Evolutionary conservation across 2,888 invertebrate species (phyloP).

Genomic region (Epistrophe grossulariae): DNA sequence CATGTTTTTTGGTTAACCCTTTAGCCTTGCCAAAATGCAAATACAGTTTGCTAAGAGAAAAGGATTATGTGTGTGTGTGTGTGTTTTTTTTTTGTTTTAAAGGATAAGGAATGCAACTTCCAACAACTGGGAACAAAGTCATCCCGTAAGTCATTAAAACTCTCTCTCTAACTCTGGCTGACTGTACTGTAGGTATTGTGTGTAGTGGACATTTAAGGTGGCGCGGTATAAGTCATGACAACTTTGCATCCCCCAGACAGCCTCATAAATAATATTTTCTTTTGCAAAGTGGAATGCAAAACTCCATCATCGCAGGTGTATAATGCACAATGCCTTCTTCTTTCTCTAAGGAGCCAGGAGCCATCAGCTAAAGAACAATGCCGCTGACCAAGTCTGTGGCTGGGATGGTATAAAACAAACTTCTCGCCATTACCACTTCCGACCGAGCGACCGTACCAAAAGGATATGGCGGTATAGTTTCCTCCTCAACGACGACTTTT

Average conservation of each 20-base stretch:
- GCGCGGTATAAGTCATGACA: slow-evolving; percentile 65
- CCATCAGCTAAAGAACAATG: slow-evolving; percentile 63
- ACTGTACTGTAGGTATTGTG: slow-evolving; percentile 18
- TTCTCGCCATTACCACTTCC: slow-evolving; percentile 43
- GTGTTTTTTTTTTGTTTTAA: too few species aligned
- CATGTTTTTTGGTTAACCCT: slow-evolving; percentile 49
- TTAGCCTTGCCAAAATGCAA: slow-evolving; percentile 36
- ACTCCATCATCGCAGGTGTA: slow-evolving; percentile 57
- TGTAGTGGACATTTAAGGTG: slow-evolving; percentile 63
- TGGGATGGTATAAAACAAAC: slow-evolving; percentile 37
- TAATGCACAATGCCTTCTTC: slow-evolving; percentile 65
- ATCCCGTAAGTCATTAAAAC: slow-evolving; percentile 58
- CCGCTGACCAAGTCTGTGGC: slow-evolving; percentile 71
- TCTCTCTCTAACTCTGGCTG: background rate
- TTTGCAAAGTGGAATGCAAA: slow-evolving; percentile 61
- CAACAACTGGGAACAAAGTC: slow-evolving; percentile 44
- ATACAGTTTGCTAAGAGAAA: slow-evolving; percentile 4
- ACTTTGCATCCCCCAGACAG: slow-evolving; percentile 57
- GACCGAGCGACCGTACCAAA: background rate
- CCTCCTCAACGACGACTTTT: slow-evolving; percentile 31
- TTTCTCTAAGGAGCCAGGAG: slow-evolving; percentile 14
- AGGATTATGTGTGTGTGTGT: background rate
- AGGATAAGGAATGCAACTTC: slow-evolving; percentile 18
- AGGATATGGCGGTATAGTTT: slow-evolving; percentile 3
- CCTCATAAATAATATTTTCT: slow-evolving; percentile 74